Percentiles rank a stretch among this genome's conserved stretches.
Evolutionary conservation across 2,113 vertebrate genomes (phyloP).

Genomic region (Hymenochirus boettgeri): DNA sequence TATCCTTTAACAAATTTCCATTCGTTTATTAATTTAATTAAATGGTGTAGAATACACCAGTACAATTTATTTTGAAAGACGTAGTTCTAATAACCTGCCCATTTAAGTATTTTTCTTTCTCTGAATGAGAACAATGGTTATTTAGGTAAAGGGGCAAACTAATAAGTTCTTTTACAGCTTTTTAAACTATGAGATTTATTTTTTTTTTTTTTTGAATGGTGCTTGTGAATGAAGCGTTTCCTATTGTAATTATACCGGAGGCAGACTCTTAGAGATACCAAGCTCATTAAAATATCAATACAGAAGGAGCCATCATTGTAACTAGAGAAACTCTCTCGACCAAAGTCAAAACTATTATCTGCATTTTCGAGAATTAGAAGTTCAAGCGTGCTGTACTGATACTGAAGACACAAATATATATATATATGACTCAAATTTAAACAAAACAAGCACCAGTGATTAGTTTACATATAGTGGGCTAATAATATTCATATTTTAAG

Average conservation of each 20-base stretch:
- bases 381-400: neutral
- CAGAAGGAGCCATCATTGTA: slow-evolving; percentile 68
- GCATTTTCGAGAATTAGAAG: slow-evolving; percentile 22
- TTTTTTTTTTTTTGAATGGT: slow-evolving; percentile 84
- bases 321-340: slow-evolving; percentile 53
- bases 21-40: too few species aligned
- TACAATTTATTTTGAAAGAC: too few species aligned
- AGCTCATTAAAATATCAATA: slow-evolving; percentile 89
- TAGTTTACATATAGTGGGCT: too few species aligned
- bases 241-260: slow-evolving; percentile 68
- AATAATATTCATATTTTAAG: too few species aligned
- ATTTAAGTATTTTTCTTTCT: neutral
- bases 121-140: slow-evolving; percentile 49
- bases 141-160: slow-evolving; percentile 70
- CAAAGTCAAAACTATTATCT: slow-evolving; percentile 51
- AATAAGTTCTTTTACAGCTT: slow-evolving; percentile 75
- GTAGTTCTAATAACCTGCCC: too few species aligned
- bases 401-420: too few species aligned
- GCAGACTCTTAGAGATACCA: slow-evolving; percentile 79
- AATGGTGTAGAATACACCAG: too few species aligned
- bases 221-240: slow-evolving; percentile 81
- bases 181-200: slow-evolving; percentile 71
- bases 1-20: too few species aligned
- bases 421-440: too few species aligned
- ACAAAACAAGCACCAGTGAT: too few species aligned